Base-by-base conservation (phyloP, 2,888 invertebrate species). In the Frankliniella intonsa region DNA sequence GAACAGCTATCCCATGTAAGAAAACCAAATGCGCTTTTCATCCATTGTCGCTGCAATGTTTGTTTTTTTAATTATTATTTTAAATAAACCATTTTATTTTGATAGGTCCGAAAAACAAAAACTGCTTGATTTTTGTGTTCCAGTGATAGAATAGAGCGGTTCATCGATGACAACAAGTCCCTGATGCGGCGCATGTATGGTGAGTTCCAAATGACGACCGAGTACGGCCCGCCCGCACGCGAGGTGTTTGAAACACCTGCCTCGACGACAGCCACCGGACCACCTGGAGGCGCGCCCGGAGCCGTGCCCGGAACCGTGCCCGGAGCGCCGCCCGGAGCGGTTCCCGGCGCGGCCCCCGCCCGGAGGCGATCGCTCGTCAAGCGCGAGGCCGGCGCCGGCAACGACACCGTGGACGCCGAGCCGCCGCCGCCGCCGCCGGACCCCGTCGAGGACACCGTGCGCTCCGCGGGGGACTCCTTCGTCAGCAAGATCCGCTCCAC, bases 81-180 rank as follows among this genome's bases (percentile, higher is more conserved):
- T n/a, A n/a, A n/a, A n/a, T n/a, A n/a, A n/a, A n/a, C n/a, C n/a
- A n/a, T n/a, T 38, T 38, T 38, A 38, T 38, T 38, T 38, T 38
- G 5, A 38, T 38, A 38, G 38, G 38, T 38, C 38, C 38, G n/a
- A 38, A 5, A 38, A 38, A 38, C 38, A 38, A 38, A 38, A 38
- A 62, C 62, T 11, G 62, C 25, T 9, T 49, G 55, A 2, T 27
- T 8, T 50, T 17, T 55, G 55, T 84, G 84, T 83, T 91, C 81
- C 90, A 97, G 97, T 89, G 95, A 96, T 84, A 93, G 94, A 87
- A 97, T 97, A 88, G 96, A 97, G 88, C 90, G 92, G 84, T 97
- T 97, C 89, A 97, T 97, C 86, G 97, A 97, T 87, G 96, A 97
- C 88, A 97, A 97, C 88, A 97, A 97, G 88, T 97, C 97, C 82